Base-by-base conservation (phyloP, 2,888 invertebrate genomes). In the Anarsia innoxiella region DNA sequence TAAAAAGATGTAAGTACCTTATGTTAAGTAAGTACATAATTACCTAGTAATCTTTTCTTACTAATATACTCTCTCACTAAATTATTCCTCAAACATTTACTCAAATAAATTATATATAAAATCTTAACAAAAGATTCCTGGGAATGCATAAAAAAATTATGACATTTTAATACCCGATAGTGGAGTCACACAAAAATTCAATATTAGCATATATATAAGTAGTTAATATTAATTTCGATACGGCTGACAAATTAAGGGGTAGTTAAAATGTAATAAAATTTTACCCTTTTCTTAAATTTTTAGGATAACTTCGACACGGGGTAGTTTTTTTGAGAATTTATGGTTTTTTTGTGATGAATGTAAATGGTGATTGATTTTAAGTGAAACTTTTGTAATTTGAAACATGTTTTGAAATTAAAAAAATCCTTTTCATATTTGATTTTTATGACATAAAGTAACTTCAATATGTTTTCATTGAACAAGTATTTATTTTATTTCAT, bases 181-280 rank as follows among this genome's bases (percentile, higher is more conserved):
- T n/a, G 45, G 53, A 45, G 39, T 38, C 42, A 42, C 42, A 33
- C 23, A 46, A 49, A 48, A 51, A n/a, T 25, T 25, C n/a, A n/a
- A 25, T 25, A 71, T 74, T 73, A 66, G 40, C 70, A n/a, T n/a
- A 76, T 75, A 68, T 66, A 55, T 58, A 40, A 46, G 45, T 42
- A 51, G 55, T 72, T 51, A 41, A 55, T 68, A 59, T 64, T 53
- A 59, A 65, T 69, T 68, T 67, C 43, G 76, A 56, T 56, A 64
- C 59, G 75, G 58, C 56, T 77, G 73, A 79, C 77, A 77, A 76
- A 79, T 78, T 68, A 62, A 63, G 61, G 54, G 54, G 53, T 54
- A 56, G 49, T 72, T 71, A 66, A 59, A 39, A 59, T 56, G 50
- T 56, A 51, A 56, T 66, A 62, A 51, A 42, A 53, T 50, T 31